Conservation (phyloP, 2,888 invertebrate species). For the Drosophila niveifrons region DNA sequence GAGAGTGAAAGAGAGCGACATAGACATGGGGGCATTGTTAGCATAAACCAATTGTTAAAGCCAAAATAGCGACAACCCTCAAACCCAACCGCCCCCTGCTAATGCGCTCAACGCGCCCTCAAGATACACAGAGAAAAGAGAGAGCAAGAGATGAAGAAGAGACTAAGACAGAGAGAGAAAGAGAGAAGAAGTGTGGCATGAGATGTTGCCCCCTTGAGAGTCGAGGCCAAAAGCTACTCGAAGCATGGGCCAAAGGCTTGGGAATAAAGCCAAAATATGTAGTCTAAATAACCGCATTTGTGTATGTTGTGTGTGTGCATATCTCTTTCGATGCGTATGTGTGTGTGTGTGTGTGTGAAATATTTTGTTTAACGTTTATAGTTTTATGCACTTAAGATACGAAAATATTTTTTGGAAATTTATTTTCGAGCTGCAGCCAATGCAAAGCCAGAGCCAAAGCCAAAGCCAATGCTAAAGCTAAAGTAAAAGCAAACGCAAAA, state of each 20-base stretch:
- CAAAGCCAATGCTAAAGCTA: slow-evolving; percentile 60
- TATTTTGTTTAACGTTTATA: slow-evolving; percentile 81
- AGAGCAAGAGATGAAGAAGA: slow-evolving; percentile 23
- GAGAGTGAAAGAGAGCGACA: neutral
- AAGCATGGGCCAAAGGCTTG: slow-evolving; percentile 69
- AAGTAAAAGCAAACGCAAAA: slow-evolving; percentile 74
- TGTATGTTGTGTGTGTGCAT: slow-evolving; percentile 10
- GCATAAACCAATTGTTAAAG: slow-evolving; percentile 79
- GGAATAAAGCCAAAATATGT: slow-evolving; percentile 74
- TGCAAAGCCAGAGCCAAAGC: slow-evolving; percentile 42
- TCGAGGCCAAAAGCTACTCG: slow-evolving; percentile 66
- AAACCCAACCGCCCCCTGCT: slow-evolving; percentile 50
- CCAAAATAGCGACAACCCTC: slow-evolving; percentile 72
- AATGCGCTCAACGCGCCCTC: slow-evolving; percentile 75
- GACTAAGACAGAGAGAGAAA: slow-evolving; percentile 3
- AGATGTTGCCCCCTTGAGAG: slow-evolving; percentile 43
- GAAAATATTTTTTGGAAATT: slow-evolving; percentile 77
- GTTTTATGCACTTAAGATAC: slow-evolving; percentile 80
- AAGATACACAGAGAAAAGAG: slow-evolving; percentile 54
- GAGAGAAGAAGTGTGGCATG: slow-evolving; percentile 10
- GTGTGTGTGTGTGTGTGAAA: slow-evolving; percentile 58
- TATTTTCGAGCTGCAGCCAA: slow-evolving; percentile 67
- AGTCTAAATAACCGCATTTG: slow-evolving; percentile 76
- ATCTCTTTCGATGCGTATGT: slow-evolving; percentile 34
- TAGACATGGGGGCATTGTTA: slow-evolving; percentile 63